phyloP scores from a whole-genome alignment of 2,113 vertebrate species.

The Ammodytes dubius region DNA sequence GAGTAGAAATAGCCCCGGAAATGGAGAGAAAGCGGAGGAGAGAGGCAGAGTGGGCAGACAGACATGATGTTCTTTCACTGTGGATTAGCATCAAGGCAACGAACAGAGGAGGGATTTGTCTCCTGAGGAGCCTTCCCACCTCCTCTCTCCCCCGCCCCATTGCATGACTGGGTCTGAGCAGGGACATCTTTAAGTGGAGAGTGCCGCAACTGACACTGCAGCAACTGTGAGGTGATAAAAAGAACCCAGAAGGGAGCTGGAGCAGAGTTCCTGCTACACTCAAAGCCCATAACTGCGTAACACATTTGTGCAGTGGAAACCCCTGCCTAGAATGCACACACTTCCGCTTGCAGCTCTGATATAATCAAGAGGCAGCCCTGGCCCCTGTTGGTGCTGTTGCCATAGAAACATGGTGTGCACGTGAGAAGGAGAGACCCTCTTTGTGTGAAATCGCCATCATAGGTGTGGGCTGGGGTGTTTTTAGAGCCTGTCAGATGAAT shows the following conservation, averaged over 20 bases:
- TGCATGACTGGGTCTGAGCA: constrained; percentile 41
- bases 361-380: constrained; percentile 22
- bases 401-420: constrained; percentile 66
- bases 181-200: constrained; percentile 50
- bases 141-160: constrained; percentile 2
- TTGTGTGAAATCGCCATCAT: constrained; percentile 25
- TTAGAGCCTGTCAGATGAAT: constrained; percentile 17
- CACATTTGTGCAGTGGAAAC: constrained; percentile 21
- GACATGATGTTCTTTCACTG: constrained; percentile 68
- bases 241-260: background rate
- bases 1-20: constrained; percentile 8
- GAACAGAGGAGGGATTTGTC: constrained; percentile 67
- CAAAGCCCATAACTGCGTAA: background rate
- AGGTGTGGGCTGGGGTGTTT: constrained; percentile 8
- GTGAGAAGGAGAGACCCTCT: background rate
- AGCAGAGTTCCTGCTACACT: constrained; percentile 7
- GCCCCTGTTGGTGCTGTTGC: constrained; percentile 68
- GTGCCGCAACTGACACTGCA: constrained; percentile 12
- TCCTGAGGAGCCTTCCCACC: constrained; percentile 57
- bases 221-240: constrained; percentile 13
- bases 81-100: constrained; percentile 72
- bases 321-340: background rate
- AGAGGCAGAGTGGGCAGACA: constrained; percentile 58
- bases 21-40: background rate
- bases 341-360: constrained; percentile 29